Evolutionary conservation across 2,113 vertebrate species (phyloP).

Genomic region (Helogale parvula): DNA sequence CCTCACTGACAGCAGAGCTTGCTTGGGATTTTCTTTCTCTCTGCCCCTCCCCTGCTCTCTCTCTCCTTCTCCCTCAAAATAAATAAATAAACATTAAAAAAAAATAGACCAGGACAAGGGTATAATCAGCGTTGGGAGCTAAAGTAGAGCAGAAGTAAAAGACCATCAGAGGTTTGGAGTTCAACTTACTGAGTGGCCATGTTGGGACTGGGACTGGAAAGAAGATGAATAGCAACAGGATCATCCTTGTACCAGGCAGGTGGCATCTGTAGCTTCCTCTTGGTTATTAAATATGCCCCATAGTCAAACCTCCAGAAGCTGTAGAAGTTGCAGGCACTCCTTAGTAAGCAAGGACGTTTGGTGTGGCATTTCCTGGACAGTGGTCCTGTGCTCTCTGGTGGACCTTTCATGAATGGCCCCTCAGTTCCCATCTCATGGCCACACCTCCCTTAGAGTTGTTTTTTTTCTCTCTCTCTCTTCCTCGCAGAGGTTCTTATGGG

Average conservation of each 20-base stretch:
- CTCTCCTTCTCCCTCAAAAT: no score
- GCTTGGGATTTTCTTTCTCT: no score
- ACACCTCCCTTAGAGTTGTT: not conserved
- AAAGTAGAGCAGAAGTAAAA: not conserved
- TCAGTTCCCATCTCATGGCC: not conserved
- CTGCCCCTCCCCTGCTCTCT: no score
- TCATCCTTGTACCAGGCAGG: not conserved
- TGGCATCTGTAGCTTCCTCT: not conserved
- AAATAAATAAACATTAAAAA: no score
- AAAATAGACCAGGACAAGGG: no score
- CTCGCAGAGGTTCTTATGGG: not conserved
- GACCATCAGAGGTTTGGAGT: not conserved
- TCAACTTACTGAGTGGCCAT: not conserved
- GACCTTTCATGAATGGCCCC: not conserved
- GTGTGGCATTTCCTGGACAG: not conserved
- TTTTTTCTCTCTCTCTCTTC: not conserved
- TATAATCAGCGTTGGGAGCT: not conserved
- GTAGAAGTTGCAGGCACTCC: not conserved
- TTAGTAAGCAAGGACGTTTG: not conserved
- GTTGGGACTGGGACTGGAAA: not conserved
- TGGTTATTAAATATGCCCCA: not conserved
- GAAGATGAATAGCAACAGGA: not conserved
- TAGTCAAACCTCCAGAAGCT: not conserved
- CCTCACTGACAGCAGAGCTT: no score
- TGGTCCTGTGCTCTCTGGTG: not conserved